Percentiles rank a stretch among this genome's conserved stretches.
These are phyloP conservation scores for Cheilosia scutellata DNA, from an alignment of 2,888 invertebrate species.

Conservation along the genomic window DNA sequence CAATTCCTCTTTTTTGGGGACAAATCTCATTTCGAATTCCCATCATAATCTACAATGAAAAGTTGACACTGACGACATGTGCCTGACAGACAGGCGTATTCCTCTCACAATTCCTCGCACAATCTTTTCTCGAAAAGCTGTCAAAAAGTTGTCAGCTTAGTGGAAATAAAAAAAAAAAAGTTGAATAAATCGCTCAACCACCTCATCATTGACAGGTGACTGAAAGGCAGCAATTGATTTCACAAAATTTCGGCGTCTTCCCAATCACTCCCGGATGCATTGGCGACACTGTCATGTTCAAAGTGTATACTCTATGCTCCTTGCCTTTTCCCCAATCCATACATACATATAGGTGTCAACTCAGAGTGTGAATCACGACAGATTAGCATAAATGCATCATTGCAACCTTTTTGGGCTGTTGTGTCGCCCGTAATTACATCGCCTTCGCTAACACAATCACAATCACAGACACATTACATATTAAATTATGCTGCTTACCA, in stretches of 20 bases:
- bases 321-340: neutral
- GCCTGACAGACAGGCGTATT: conserved; percentile 71
- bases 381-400: conserved; percentile 73
- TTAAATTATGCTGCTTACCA: conserved; percentile 69
- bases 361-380: conserved; percentile 65
- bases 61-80: conserved; percentile 62
- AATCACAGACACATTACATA: conserved; percentile 47
- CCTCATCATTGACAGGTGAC: conserved; percentile 62
- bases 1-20: neutral
- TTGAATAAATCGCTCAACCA: conserved; percentile 66
- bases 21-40: conserved; percentile 60
- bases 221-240: conserved; percentile 70
- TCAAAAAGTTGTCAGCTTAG: conserved; percentile 67
- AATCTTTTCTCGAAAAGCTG: conserved; percentile 59
- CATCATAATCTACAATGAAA: conserved; percentile 38
- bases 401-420: conserved; percentile 15
- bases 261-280: conserved; percentile 56
- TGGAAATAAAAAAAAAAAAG: conserved; percentile 26
- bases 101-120: conserved; percentile 15
- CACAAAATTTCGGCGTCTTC: conserved; percentile 21
- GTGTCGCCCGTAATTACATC: conserved; percentile 41
- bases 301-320: neutral
- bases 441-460: conserved; percentile 7
- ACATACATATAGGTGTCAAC: conserved; percentile 55
- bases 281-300: neutral